A percentile compares a stretch with the other conserved stretches of the same genome.
Evolutionary conservation across 2,797 vertebrate species (phyloP).

Genomic region (Pristis pectinata): DNA sequence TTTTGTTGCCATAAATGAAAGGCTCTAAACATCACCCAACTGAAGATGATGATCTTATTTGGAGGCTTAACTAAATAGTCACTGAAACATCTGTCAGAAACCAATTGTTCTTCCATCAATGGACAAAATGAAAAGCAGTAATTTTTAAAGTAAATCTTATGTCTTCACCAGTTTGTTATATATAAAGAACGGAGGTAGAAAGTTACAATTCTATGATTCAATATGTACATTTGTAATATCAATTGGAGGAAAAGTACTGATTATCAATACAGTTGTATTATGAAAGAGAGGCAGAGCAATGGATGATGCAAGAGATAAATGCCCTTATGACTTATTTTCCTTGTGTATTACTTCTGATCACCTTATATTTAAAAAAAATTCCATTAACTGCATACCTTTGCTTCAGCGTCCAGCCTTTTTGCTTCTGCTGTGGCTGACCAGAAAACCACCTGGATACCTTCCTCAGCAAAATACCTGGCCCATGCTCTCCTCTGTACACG

Average conservation of each 20-base stretch:
- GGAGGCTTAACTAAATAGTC: not conserved
- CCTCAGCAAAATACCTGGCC: constrained; percentile 77
- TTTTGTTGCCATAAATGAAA: not conserved
- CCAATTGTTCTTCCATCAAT: not conserved
- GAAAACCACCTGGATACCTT: constrained; percentile 79
- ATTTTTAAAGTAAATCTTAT: not conserved
- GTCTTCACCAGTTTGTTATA: too few relatives aligned
- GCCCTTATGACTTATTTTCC: not conserved
- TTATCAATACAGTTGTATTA: not conserved
- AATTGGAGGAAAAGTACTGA: not conserved
- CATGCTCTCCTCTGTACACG: constrained; percentile 73
- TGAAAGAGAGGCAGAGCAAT: not conserved
- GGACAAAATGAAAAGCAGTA: not conserved
- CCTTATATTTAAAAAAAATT: not conserved
- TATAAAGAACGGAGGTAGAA: too few relatives aligned
- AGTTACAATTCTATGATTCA: not conserved
- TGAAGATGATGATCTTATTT: not conserved
- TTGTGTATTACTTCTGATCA: not conserved
- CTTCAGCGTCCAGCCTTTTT: constrained; percentile 57
- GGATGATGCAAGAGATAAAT: not conserved
- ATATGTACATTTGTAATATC: not conserved
- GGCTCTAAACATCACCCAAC: not conserved
- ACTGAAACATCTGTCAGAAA: not conserved
- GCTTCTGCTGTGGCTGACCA: constrained; percentile 87
- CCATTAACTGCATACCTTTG: constrained; percentile 60